Evolutionary conservation across 2,797 vertebrate genomes (phyloP).

Genomic region (Paramormyrops hopkinsi): DNA sequence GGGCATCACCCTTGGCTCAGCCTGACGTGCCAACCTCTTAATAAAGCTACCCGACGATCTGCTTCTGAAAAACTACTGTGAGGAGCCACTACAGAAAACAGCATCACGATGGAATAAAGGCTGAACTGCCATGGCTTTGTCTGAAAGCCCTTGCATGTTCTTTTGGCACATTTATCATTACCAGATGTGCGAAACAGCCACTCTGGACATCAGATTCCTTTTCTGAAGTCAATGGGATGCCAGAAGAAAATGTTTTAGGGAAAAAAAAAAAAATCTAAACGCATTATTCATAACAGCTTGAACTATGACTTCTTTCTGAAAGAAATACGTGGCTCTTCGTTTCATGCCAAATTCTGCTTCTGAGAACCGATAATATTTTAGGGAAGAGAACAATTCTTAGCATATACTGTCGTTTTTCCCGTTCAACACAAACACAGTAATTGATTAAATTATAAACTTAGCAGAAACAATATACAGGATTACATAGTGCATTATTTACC

Average conservation of each 20-base stretch:
- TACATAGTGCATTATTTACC: conserved; percentile 62
- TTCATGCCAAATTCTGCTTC: conserved; percentile 33
- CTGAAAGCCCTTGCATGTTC: conserved; percentile 43
- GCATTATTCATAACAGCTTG: conserved; percentile 44
- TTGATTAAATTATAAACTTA: background rate
- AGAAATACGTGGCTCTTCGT: conserved; percentile 63
- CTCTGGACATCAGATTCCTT: conserved; percentile 51
- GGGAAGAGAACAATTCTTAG: background rate
- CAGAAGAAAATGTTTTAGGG: conserved; percentile 29
- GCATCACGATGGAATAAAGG: background rate
- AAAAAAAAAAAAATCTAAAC: conserved; percentile 18
- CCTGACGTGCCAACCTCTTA: background rate
- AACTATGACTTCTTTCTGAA: conserved; percentile 39
- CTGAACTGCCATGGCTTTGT: background rate
- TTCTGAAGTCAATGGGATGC: conserved; percentile 8
- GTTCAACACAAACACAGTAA: background rate
- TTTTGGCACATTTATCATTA: conserved; percentile 50
- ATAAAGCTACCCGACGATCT: background rate
- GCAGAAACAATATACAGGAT: background rate
- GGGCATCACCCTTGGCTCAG: background rate
- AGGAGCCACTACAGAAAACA: background rate
- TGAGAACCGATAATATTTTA: conserved; percentile 20
- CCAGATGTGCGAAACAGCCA: conserved; percentile 62
- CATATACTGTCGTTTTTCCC: background rate
- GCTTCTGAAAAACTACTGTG: background rate